These are phyloP conservation scores for Habrosyne pyritoides DNA, from an alignment of 2,888 invertebrate species.

Conservation along the genomic window DNA sequence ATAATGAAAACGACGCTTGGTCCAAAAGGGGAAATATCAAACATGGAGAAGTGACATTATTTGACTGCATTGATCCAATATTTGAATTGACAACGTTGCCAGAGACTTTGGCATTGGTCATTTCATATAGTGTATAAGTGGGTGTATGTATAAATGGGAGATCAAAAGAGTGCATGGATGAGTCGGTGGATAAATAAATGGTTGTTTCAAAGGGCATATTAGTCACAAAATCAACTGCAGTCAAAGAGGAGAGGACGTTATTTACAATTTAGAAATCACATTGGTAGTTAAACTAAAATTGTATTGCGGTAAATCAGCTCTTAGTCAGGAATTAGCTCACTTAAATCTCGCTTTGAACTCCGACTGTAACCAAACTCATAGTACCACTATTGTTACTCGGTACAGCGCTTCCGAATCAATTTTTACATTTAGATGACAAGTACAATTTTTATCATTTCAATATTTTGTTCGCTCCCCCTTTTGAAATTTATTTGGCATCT, in stretches of 20 bases:
- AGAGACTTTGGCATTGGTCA: neutral
- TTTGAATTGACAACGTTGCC: neutral
- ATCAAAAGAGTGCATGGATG: neutral
- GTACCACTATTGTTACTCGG: conserved; percentile 21
- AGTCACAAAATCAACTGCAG: neutral
- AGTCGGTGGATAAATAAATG: neutral
- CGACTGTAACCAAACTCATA: conserved; percentile 17
- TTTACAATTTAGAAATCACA: neutral
- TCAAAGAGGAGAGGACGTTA: neutral
- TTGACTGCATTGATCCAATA: neutral
- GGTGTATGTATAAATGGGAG: neutral
- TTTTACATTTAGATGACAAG: conserved; percentile 51
- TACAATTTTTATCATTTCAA: conserved; percentile 47
- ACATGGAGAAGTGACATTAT: neutral
- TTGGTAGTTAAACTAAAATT: too few relatives aligned
- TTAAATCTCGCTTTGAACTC: conserved; percentile 16
- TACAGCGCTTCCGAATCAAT: conserved; percentile 41
- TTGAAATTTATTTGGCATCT: conserved; percentile 24
- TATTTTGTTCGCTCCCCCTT: conserved; percentile 33
- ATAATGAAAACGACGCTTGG: neutral
- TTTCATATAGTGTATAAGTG: neutral
- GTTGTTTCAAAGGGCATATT: neutral
- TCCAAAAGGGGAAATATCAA: neutral
- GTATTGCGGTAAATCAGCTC: conserved; percentile 10
- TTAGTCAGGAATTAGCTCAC: too few relatives aligned